phyloP scores from a whole-genome alignment of 2,113 vertebrate species.

The Gnathonemus longibarbis region DNA sequence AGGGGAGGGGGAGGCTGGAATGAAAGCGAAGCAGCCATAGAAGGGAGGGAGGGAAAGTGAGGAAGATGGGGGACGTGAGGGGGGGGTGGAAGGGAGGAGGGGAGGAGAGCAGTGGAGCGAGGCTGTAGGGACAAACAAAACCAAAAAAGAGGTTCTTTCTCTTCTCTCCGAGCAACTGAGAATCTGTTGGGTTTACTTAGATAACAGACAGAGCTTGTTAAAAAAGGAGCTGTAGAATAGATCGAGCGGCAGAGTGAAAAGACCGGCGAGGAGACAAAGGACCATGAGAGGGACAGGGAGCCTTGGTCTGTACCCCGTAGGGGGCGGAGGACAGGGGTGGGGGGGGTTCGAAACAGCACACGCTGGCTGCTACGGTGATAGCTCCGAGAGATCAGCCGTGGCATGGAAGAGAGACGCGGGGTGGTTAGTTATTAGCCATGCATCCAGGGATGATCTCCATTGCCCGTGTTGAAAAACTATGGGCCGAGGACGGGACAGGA shows the following conservation, averaged over 20 bases:
- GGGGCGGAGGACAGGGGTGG: not conserved
- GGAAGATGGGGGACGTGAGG: conserved; percentile 5
- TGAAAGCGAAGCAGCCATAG: conserved; percentile 46
- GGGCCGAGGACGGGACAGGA: not conserved
- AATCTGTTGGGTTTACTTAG: conserved; percentile 46
- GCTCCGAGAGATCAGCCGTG: not conserved
- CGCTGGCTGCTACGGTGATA: not conserved
- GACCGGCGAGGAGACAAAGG: not conserved
- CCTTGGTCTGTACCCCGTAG: not conserved
- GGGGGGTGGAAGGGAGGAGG: conserved; percentile 44
- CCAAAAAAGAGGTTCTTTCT: conserved; percentile 26
- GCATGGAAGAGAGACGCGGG: not conserved
- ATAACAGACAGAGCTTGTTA: conserved; percentile 40
- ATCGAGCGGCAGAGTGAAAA: conserved; percentile 14
- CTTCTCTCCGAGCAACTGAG: conserved; percentile 43
- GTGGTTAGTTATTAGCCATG: not conserved
- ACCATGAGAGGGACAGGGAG: not conserved
- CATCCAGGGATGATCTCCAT: not conserved
- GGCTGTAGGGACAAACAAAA: conserved; percentile 50
- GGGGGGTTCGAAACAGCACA: not conserved
- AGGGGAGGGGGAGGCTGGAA: conserved; percentile 65
- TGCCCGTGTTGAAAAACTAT: not conserved
- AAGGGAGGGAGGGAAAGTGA: conserved; percentile 28
- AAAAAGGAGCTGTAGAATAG: conserved; percentile 14
- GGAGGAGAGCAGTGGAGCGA: conserved; percentile 41